phyloP scores from a whole-genome alignment of 1,140 invertebrate species.

The Homalodisca vitripennis region DNA sequence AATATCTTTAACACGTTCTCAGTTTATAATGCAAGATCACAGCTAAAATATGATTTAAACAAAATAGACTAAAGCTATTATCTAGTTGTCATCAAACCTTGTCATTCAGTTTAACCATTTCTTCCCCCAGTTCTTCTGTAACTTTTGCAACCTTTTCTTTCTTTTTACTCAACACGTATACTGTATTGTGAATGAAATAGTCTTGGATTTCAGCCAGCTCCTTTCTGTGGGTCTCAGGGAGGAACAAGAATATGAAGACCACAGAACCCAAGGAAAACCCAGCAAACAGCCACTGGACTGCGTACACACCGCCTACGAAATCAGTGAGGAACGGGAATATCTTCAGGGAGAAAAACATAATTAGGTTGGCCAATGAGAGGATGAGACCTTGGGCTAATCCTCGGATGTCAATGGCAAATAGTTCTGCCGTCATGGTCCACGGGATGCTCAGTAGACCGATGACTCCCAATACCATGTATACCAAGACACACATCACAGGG shows the following conservation, averaged over 20 bases:
- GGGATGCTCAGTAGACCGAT: conserved; percentile 59
- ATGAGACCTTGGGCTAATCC: conserved; percentile 55
- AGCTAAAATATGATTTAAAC: too few relatives aligned
- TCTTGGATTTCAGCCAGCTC: conserved; percentile 65
- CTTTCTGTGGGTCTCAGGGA: conserved; percentile 72
- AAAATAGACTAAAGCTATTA: too few relatives aligned
- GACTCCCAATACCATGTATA: conserved; percentile 58
- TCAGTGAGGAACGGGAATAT: conserved; percentile 50
- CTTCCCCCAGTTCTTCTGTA: not conserved
- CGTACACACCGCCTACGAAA: conserved; percentile 54
- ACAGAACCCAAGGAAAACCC: conserved; percentile 57
- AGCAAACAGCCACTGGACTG: conserved; percentile 68
- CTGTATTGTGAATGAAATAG: conserved; percentile 54
- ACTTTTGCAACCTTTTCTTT: not conserved
- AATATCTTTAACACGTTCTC: too few relatives aligned
- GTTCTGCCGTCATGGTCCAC: conserved; percentile 61
- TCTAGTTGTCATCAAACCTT: too few relatives aligned
- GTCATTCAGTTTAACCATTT: too few relatives aligned
- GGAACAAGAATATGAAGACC: conserved; percentile 59
- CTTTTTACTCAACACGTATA: conserved; percentile 32
- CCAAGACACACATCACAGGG: conserved; percentile 51
- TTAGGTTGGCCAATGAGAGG: conserved; percentile 53
- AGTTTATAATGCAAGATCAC: too few relatives aligned
- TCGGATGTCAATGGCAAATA: conserved; percentile 60
- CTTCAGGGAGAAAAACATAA: conserved; percentile 56